Conservation (phyloP, 2,113 vertebrate genomes). For the Archilochus colubris region DNA sequence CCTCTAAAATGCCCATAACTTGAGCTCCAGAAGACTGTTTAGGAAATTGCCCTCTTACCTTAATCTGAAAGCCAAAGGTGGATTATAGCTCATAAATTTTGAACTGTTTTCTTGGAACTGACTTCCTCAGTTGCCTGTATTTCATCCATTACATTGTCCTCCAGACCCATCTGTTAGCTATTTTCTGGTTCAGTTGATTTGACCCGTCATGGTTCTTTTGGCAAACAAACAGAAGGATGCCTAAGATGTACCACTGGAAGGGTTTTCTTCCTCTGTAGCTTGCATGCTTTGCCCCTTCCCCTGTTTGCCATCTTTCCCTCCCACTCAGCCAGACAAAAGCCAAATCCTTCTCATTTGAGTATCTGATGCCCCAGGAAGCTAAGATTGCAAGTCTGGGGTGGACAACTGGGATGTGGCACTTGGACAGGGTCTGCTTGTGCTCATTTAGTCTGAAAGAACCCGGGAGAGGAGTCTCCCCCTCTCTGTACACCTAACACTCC, state of each 20-base stretch:
- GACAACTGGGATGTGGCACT: background rate
- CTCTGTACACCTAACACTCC: background rate
- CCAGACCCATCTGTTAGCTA: background rate
- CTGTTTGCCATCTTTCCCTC: background rate
- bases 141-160: background rate
- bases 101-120: background rate
- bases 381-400: background rate
- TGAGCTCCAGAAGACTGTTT: background rate
- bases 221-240: background rate
- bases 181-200: slow-evolving; percentile 23
- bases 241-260: background rate
- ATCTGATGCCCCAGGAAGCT: background rate
- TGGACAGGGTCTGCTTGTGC: background rate
- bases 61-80: background rate
- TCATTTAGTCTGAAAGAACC: background rate
- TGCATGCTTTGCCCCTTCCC: background rate
- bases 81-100: background rate
- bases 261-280: background rate
- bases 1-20: background rate
- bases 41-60: background rate
- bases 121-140: background rate
- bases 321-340: background rate
- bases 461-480: background rate
- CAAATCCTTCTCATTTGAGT: background rate
- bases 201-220: background rate